A percentile compares a stretch with the other conserved stretches of the same genome.
Conservation (phyloP, 2,113 vertebrate genomes). For the Callospermophilus lateralis region DNA sequence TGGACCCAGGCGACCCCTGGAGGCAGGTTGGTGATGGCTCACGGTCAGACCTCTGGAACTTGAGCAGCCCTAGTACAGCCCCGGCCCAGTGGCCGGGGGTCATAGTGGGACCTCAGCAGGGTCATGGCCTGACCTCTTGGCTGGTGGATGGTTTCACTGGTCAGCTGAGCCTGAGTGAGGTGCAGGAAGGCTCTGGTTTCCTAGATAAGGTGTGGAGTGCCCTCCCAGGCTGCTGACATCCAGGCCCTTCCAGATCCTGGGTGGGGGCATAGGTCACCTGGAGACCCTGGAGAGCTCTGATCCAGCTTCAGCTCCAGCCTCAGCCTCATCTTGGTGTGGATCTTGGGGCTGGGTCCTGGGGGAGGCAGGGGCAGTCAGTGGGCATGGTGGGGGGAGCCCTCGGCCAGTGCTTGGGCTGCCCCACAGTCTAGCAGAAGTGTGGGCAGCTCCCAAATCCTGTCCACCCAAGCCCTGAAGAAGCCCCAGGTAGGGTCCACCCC, state of each 20-base stretch:
- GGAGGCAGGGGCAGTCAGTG: rapidly evolving
- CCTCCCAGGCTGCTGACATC: no score
- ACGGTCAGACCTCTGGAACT: no score
- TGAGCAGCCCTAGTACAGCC: background rate
- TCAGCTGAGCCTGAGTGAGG: rapidly evolving
- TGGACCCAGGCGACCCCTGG: background rate
- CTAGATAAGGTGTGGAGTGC: background rate
- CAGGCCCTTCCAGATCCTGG: background rate
- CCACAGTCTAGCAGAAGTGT: rapidly evolving
- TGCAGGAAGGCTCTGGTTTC: background rate
- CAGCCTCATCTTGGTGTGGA: background rate
- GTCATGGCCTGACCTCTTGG: no score
- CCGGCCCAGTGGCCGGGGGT: background rate
- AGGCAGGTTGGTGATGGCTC: background rate
- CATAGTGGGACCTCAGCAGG: background rate
- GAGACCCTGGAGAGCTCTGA: background rate
- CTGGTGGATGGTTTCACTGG: background rate
- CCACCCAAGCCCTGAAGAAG: no score
- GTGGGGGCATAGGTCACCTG: background rate
- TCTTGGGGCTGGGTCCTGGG: no score
- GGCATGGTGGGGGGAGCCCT: background rate
- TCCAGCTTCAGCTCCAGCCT: background rate
- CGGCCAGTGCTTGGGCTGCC: background rate
- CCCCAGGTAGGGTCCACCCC: no score
- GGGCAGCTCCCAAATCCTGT: background rate